Evolutionary conservation across 2,888 invertebrate genomes (phyloP).

Genomic region (Cylindroiulus punctatus): DNA sequence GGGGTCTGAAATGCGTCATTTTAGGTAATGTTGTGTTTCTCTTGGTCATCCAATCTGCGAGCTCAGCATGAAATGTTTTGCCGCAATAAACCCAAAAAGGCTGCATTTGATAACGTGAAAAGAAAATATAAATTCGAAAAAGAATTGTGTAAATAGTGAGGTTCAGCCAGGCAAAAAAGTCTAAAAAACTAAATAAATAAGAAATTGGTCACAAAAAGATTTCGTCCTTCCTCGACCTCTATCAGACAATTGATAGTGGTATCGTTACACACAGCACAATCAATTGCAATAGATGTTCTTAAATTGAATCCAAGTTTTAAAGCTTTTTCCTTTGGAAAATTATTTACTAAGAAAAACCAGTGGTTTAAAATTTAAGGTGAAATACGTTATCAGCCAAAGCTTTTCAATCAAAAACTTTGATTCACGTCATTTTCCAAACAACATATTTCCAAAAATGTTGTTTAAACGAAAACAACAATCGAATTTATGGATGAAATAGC

Average conservation of each 20-base stretch:
- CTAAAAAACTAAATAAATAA: neutral
- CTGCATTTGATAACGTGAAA: neutral
- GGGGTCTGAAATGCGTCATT: neutral
- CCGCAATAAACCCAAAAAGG: neutral
- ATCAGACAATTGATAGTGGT: neutral
- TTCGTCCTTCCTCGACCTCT: neutral
- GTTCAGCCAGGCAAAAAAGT: neutral
- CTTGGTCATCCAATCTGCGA: constrained; percentile 16
- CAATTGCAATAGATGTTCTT: neutral
- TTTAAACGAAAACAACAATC: too few relatives aligned
- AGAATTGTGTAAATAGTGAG: neutral
- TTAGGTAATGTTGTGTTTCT: neutral
- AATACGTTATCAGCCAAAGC: too few relatives aligned
- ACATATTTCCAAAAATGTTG: too few relatives aligned
- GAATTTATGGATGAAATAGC: too few relatives aligned
- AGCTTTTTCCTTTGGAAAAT: too few relatives aligned
- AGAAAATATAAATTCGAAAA: neutral
- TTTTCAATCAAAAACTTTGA: too few relatives aligned
- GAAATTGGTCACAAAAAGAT: neutral
- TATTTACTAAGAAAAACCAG: neutral
- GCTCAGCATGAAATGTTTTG: neutral
- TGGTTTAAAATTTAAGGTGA: neutral
- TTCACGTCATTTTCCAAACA: too few relatives aligned
- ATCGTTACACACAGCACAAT: neutral
- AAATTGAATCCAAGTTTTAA: neutral